Base-by-base conservation (phyloP, 2,797 vertebrate genomes). In the Amblyopsis hoosieri region DNA sequence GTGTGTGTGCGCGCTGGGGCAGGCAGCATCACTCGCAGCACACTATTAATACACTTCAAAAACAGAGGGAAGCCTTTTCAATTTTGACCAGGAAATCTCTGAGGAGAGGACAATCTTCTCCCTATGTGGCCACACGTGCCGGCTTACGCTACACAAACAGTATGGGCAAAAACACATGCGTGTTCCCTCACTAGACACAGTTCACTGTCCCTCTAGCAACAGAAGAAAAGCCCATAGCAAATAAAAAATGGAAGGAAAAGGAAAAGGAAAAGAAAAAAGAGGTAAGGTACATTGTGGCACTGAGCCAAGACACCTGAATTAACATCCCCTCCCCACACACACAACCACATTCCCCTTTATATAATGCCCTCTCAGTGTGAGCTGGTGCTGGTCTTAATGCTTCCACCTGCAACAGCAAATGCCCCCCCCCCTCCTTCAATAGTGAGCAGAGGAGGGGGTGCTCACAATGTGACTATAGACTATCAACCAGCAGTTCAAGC, bases 1-100 rank as follows among this genome's bases (percentile, higher is more conserved):
- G 29, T 61, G 50, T 68, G 54, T 53, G 57, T 72, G 66, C 54
- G 47, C 55, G 76, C 62, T 33, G 67, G 58, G 66, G 63, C 59
- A 68, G 64, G 47, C 62, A 59, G 67, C 71, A 76, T 82, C 74
- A 59, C 29, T 79, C 11, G 45, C 66, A 60, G 69, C 73, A 83
- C 72, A 69, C 71, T 80, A 83, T 79, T 81, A 81, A 88, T 85
- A 86, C 56, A 81, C 71, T 84, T 84, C 76, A 83, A 80, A 83
- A 75, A 80, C 57, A 68, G 64, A 54, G 31, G 74, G 80, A 82
- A 80, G 63, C 33, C 64, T 73, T 86, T 81, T 79, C 62, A 80
- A 85, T 90, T 90, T 84, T 59, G 60, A 83, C 75, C 79, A 85
- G 86, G 85, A 89, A 87, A 81, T 85, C 74, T 82, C 73, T 1